A percentile compares a stretch with the other conserved stretches of the same genome.
Conservation (phyloP, 2,113 vertebrate genomes). For the Ibidorhyncha struthersii region DNA sequence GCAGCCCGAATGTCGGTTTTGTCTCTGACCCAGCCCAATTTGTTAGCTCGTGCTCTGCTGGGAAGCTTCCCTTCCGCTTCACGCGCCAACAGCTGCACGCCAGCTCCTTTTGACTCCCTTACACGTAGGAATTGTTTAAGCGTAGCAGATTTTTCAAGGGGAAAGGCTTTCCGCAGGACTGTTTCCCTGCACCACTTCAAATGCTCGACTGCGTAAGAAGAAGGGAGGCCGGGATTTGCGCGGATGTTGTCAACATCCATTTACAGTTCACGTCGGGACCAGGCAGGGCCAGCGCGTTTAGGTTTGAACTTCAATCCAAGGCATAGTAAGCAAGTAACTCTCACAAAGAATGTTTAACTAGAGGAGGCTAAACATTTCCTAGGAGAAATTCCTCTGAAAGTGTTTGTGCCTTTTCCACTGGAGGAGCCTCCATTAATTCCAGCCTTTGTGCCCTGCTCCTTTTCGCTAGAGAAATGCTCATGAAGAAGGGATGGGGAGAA, state of each 20-base stretch:
- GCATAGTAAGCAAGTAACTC: background rate
- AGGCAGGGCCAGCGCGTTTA: rapidly evolving
- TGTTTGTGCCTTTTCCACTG: background rate
- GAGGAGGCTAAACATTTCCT: background rate
- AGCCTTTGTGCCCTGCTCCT: background rate
- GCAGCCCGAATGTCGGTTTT: rapidly evolving
- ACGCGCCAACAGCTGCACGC: rapidly evolving
- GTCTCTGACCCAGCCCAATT: background rate
- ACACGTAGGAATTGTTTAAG: rapidly evolving
- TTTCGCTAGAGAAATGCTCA: background rate
- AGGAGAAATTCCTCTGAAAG: background rate
- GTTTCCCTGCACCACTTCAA: background rate
- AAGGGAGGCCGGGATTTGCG: background rate
- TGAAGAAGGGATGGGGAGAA: background rate
- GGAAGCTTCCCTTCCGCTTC: background rate
- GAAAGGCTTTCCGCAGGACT: rapidly evolving
- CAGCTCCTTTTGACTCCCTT: background rate
- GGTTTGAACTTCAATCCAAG: background rate
- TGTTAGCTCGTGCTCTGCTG: background rate
- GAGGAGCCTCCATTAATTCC: background rate
- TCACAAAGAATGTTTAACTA: background rate
- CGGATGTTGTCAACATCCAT: background rate
- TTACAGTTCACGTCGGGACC: rapidly evolving
- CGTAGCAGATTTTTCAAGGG: background rate
- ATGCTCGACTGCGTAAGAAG: rapidly evolving